A percentile compares a stretch with the other conserved stretches of the same genome.
phyloP scores from a whole-genome alignment of 2,797 vertebrate genomes.

The Sebastes steindachneri region DNA sequence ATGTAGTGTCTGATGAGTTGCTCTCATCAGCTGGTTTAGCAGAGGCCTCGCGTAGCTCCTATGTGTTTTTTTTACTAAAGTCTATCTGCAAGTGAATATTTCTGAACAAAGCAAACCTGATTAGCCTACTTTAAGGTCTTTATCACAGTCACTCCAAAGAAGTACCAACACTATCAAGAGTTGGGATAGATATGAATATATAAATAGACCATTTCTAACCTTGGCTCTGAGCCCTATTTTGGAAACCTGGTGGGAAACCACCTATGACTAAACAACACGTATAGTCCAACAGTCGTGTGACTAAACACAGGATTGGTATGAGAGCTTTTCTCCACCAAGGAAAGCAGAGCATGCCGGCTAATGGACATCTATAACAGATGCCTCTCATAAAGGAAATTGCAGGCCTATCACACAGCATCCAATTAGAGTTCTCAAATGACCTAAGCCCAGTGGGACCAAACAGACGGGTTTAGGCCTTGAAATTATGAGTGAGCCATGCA shows the following conservation, averaged over 20 bases:
- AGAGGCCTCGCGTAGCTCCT: background rate
- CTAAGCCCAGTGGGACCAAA: too few species aligned
- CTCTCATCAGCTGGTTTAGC: background rate
- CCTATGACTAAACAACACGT: background rate
- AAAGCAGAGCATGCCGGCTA: background rate
- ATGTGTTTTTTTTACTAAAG: background rate
- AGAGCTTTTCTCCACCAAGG: background rate
- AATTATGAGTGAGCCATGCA: too few species aligned
- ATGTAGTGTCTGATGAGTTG: background rate
- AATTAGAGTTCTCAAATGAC: background rate
- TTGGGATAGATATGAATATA: background rate
- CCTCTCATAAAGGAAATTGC: slow-evolving; percentile 10
- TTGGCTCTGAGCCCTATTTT: background rate
- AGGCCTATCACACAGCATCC: background rate
- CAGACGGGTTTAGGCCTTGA: too few species aligned
- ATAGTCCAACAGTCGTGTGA: background rate
- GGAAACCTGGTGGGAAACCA: background rate
- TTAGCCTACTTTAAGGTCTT: background rate
- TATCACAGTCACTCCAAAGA: background rate
- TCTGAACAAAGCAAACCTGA: background rate
- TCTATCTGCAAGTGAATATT: rapidly evolving
- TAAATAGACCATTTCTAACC: background rate
- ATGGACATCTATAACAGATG: slow-evolving; percentile 5
- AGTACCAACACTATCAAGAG: background rate
- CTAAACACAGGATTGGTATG: background rate